These are phyloP conservation scores for Acanthurus tractus DNA, from an alignment of 2,797 vertebrate genomes.

Conservation along the genomic window DNA sequence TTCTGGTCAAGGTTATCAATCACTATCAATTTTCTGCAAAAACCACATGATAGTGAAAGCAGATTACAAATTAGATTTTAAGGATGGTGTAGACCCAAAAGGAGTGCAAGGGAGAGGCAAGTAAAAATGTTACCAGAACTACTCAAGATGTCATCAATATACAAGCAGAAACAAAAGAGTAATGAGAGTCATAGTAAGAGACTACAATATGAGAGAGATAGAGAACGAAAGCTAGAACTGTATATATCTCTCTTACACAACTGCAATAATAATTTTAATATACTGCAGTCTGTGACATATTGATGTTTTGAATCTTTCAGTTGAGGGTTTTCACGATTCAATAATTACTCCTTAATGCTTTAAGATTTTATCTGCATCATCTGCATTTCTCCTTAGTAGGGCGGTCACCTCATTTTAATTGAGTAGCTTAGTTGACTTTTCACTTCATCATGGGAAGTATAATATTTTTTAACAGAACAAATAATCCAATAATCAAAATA, in stretches of 20 bases:
- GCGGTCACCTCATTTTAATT: too few species aligned
- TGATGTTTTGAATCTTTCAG: conserved; percentile 32
- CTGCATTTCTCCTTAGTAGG: background rate
- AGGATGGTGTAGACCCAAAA: background rate
- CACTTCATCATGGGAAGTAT: too few species aligned
- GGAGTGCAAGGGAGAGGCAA: background rate
- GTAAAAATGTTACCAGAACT: too few species aligned
- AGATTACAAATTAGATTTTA: conserved; percentile 23
- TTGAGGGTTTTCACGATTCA: conserved; percentile 7
- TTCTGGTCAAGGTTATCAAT: conserved; percentile 5
- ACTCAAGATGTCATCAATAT: background rate
- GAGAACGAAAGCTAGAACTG: background rate
- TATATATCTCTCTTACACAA: background rate
- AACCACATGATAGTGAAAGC: conserved; percentile 2
- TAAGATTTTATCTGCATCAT: background rate
- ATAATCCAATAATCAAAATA: too few species aligned
- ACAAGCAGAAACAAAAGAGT: background rate
- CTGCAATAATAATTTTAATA: conserved; percentile 8
- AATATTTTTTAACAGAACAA: too few species aligned
- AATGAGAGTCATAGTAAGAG: background rate
- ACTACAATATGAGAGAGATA: too few species aligned
- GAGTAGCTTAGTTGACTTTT: too few species aligned
- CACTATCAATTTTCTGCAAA: background rate
- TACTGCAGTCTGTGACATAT: conserved; percentile 17
- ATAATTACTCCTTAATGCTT: conserved; percentile 2